phyloP scores from a whole-genome alignment of 2,888 invertebrate species.

The Cerastis rubricosa region DNA sequence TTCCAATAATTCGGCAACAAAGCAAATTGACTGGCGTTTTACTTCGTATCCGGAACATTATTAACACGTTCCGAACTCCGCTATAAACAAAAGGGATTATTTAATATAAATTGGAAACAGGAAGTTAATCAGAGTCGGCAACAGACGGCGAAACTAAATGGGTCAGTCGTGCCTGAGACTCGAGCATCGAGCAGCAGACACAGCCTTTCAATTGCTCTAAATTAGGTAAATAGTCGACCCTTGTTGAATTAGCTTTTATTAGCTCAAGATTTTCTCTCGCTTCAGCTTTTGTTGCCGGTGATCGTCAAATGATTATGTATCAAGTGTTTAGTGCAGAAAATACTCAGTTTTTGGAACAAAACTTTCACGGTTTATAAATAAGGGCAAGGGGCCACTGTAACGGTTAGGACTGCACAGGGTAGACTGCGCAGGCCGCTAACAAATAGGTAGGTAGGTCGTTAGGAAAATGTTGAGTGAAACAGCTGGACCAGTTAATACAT shows the following conservation, averaged over 20 bases:
- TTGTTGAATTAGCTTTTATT: constrained; percentile 78
- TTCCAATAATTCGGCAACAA: constrained; percentile 55
- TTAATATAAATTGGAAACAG: constrained; percentile 87
- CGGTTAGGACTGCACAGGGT: too few species aligned
- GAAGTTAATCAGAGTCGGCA: constrained; percentile 86
- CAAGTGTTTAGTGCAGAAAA: background rate
- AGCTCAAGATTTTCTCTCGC: constrained; percentile 70
- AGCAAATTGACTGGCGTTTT: constrained; percentile 55
- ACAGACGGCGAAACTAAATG: constrained; percentile 80
- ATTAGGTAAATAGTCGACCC: constrained; percentile 83
- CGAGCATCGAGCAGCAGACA: constrained; percentile 63
- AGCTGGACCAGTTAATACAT: too few species aligned
- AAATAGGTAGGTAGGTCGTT: too few species aligned
- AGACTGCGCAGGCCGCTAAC: too few species aligned
- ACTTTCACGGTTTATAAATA: too few species aligned
- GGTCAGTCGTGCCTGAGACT: constrained; percentile 75
- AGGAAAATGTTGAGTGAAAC: too few species aligned
- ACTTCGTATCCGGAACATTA: constrained; percentile 59
- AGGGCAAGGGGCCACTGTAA: too few species aligned
- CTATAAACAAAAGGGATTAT: constrained; percentile 80
- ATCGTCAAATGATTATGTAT: constrained; percentile 30
- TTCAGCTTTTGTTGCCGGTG: constrained; percentile 40
- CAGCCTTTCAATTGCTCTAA: constrained; percentile 82
- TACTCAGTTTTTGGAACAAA: background rate
- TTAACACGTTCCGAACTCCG: constrained; percentile 69